Evolutionary conservation across 2,888 invertebrate genomes (phyloP), one percentile per base, ranked within the genome.

Genomic region (Syritta pipiens): DNA sequence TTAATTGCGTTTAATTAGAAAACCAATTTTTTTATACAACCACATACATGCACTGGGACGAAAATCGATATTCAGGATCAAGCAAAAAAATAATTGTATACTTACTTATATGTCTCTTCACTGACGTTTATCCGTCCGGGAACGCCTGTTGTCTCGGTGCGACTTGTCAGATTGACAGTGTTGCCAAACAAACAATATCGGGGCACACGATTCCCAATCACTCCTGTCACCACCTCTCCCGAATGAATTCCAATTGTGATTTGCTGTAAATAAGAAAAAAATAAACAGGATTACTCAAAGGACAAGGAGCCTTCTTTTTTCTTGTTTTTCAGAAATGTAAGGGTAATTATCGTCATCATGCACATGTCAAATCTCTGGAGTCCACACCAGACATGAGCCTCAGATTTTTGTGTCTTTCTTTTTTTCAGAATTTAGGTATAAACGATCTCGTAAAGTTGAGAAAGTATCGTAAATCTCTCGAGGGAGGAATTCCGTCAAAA

Each of bases 171-270:
- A 90, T 97, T 97, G 9, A 97, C 97, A 0, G 97, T 97, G 89
- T 97, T 97, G 4, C 97, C 97, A 85, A 97, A 97, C 24, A 97
- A 92, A 84, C 96, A 96, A 88, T 96, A 97, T 22, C 97, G 92
- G 0, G 97, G 97, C 95, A 97, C 97, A 79, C 97, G 93, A 89
- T 97, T 96, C 1, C 97, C 97, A 81, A 97, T 97, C 4, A 97
- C 97, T 9, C 97, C 97, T 0, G 97, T 97, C 55, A 97, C 97
- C 14, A 96, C 97, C 88, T 97, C 97, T 0, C 97, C 97, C 1
- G 96, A 95, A 86, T 97, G 97, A 82, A 97, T 96, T 2, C 97
- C 97, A 85, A 97, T 97, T 12, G 97, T 97, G 81, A 97, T 95
- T 90, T 94, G 93, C 96, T 97, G 88, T 62, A 87, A 88, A 83